These are phyloP conservation scores for Caenorhabditis tropicalis DNA, from an alignment of 1,140 invertebrate genomes.

Conservation along the genomic window DNA sequence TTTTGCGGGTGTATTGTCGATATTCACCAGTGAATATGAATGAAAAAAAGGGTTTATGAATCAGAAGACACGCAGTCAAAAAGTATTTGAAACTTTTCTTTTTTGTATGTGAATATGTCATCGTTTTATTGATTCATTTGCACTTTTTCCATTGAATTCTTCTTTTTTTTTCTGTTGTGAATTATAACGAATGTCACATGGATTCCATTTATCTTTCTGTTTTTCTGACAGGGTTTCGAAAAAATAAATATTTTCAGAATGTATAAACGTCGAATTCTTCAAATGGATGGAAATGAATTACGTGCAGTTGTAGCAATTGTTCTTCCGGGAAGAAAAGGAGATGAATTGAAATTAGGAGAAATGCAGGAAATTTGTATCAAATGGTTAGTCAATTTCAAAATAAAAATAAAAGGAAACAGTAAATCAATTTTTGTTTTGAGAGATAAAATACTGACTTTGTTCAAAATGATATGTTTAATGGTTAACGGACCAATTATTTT, in stretches of 20 bases:
- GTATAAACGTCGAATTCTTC: conserved; percentile 21
- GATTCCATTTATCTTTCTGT: not conserved
- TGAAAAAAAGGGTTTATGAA: not conserved
- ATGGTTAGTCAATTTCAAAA: not conserved
- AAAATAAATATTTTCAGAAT: not conserved
- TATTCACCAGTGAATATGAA: conserved; percentile 42
- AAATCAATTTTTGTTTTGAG: no score
- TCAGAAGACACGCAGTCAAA: not conserved
- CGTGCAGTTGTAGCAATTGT: not conserved
- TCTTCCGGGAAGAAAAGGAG: conserved; percentile 15
- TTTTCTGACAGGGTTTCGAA: not conserved
- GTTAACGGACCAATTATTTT: not conserved
- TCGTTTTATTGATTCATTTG: not conserved
- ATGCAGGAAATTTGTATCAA: conserved; percentile 43
- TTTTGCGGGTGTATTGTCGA: not conserved
- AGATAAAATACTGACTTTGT: no score
- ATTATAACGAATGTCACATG: not conserved
- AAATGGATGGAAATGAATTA: conserved; percentile 37
- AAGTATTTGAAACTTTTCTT: conserved; percentile 18
- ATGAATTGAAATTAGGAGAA: conserved; percentile 11
- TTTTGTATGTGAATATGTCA: not conserved
- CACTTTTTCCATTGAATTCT: not conserved
- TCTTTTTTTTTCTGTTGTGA: not conserved
- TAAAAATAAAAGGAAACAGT: not conserved
- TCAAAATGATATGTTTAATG: no score